Conservation (phyloP, 2,888 invertebrate genomes). For the Micropterix aruncella region DNA sequence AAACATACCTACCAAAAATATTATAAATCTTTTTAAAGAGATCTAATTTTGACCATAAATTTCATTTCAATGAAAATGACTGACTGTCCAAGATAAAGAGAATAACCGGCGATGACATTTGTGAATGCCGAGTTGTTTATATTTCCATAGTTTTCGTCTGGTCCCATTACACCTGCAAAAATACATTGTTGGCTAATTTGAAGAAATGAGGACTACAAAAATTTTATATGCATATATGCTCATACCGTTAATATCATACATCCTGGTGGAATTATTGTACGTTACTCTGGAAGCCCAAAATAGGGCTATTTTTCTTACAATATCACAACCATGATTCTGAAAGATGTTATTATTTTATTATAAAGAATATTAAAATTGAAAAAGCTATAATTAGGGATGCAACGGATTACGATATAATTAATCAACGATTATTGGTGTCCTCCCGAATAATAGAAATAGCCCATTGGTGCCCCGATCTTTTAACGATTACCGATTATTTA, state of each 20-base stretch:
- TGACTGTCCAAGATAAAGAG: slow-evolving; percentile 41
- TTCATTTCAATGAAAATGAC: slow-evolving; percentile 14
- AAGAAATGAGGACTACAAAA: slow-evolving; percentile 3
- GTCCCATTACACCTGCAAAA: slow-evolving; percentile 43
- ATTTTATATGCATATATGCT: no score
- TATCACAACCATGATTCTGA: slow-evolving; percentile 40
- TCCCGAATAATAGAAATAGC: no score
- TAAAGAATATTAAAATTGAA: no score
- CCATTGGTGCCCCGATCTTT: no score
- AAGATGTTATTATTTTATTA: no score
- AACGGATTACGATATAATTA: no score
- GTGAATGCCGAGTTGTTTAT: slow-evolving; percentile 43
- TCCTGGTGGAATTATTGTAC: slow-evolving; percentile 29
- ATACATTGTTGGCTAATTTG: no score
- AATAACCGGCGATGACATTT: slow-evolving; percentile 41
- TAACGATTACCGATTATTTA: no score
- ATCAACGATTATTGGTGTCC: no score
- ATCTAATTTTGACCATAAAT: no score
- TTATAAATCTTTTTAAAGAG: no score
- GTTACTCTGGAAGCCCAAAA: slow-evolving; percentile 42
- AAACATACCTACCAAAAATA: slow-evolving; percentile 28
- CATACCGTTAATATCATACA: slow-evolving; percentile 38
- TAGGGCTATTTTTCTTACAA: slow-evolving; percentile 40
- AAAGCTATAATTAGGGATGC: no score
- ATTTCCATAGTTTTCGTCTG: slow-evolving; percentile 45